Evolutionary conservation across 2,888 invertebrate genomes (phyloP), one percentile per base, ranked within the genome.

Genomic region (Lycaena phlaeas): DNA sequence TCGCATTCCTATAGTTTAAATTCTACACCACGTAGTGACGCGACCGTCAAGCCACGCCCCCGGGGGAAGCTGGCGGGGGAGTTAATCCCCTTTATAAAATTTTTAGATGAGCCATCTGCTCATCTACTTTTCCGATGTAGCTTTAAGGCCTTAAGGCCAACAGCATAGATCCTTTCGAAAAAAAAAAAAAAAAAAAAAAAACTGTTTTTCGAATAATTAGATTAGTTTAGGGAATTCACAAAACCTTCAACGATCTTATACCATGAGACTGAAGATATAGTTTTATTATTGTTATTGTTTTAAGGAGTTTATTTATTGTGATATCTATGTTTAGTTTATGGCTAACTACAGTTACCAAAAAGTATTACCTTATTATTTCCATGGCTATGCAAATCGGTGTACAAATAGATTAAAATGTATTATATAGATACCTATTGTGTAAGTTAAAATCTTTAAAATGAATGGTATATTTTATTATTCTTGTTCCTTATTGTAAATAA

Each of bases 271-370:
- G 84, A 81, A 54, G 61, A 60, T 58, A 59, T 68, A 66, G 57
- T 73, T 72, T 73, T 69, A 54, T 61, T 52, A 61, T 69, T 79
- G 78, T 82, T 82, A 76, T 64, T 69, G 77, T 81, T 64, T 49
- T 59, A 61, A 73, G 63, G 77, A 60, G 44, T 84, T 79, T 82
- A 82, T 82, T 81, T 77, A 70, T 76, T 78, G 76, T 81, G 74
- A 79, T 79, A n/a, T n/a, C n/a, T n/a, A 34, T 31, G 17, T 17
- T 31, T 31, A 73, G 64, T 61, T 60, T 65, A 63, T 41, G 67
- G 65, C 61, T 69, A 68, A 79, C 78, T 71, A 74, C 68, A 81
- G 84, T 84, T 84, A 84, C 84, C 84, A 70, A 64, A 66, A 78
- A 81, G 81, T 82, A 82, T 84, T 84, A 82, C 79, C 79, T 70